Base-by-base conservation (phyloP, 2,888 invertebrate species). In the Atrina japonica region DNA sequence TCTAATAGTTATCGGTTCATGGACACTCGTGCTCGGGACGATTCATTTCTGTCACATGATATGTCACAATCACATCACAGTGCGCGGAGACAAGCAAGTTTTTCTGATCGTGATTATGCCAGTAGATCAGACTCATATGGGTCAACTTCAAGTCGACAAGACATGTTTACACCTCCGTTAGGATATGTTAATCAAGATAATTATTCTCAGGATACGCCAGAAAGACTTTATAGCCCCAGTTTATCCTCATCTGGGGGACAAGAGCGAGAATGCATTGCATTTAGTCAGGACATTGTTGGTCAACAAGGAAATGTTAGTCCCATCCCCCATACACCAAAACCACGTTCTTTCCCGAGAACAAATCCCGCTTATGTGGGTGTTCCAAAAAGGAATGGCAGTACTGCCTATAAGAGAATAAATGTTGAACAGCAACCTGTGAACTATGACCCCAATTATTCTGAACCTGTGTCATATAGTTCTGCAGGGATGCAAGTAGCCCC, bases 281-380 rank as follows among this genome's bases (percentile, higher is more conserved):
- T 85, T 74, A 86, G 86, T 73, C 87, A 87, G 60, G 87, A 87
- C 70, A 86, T 87, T 72, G 83, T 80, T 21, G 75, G 73, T 52
- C 83, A 85, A 61, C 86, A 86, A 56, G 84, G 84, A 21, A 79
- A 81, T 72, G 76, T 82, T 21, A 86, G 85, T 45, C 85, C 84
- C 9, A 69, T 80, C 23, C 74, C 78, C 9, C 78, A 78, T 60
- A 86, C 86, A 73, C 88, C 87, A 66, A 89, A 89, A 72, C 83
- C 83, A n/a, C 78, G 89, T 21, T 78, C 87, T 18, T 89, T 89
- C 75, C 90, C 90, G 21, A 78, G 90, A 50, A 90, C 90, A 5
- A 90, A 90, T 76, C 90, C 90, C 16, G 86, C 89, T 16, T 90
- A 88, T 73, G 85, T 89, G 9, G 88, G 88, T 45, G 84, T 88